These are phyloP conservation scores for Drosophila percnosoma DNA, from an alignment of 2,888 invertebrate species.

Conservation along the genomic window DNA sequence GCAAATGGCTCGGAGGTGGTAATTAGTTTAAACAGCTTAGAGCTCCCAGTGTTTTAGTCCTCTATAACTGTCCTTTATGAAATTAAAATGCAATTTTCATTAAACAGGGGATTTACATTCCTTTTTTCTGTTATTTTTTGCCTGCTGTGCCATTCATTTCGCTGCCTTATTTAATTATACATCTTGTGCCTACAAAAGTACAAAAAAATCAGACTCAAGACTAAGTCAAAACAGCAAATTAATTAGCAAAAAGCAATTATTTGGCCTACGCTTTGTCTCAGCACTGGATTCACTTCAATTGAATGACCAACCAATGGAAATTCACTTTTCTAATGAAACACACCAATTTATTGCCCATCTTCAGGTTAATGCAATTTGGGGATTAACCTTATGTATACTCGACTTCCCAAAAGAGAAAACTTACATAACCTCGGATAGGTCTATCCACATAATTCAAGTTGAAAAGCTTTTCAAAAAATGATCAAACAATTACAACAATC, in stretches of 20 bases:
- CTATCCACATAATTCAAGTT: not conserved
- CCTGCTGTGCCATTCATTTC: conserved; percentile 6
- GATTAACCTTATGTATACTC: not conserved
- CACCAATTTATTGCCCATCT: conserved; percentile 33
- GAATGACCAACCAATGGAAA: conserved; percentile 45
- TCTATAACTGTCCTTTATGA: conserved; percentile 61
- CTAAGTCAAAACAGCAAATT: conserved; percentile 83
- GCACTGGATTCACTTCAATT: conserved; percentile 37
- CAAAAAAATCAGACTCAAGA: conserved; percentile 41
- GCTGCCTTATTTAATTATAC: conserved; percentile 70
- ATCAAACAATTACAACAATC: not conserved
- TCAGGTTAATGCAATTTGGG: not conserved
- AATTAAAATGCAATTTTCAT: conserved; percentile 79
- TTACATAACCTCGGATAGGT: no score
- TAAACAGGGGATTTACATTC: conserved; percentile 40
- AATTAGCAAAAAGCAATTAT: conserved; percentile 84
- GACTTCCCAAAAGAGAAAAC: accelerated
- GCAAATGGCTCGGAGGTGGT: conserved; percentile 18
- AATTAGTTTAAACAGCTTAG: conserved; percentile 66
- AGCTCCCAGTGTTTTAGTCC: not conserved
- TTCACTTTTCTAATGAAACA: conserved; percentile 41
- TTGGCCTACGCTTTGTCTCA: conserved; percentile 55
- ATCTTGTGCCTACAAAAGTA: conserved; percentile 44
- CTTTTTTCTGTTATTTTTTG: not conserved
- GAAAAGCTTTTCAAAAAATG: not conserved